phyloP scores from a whole-genome alignment of 2,113 vertebrate species.

The Puma concolor region DNA sequence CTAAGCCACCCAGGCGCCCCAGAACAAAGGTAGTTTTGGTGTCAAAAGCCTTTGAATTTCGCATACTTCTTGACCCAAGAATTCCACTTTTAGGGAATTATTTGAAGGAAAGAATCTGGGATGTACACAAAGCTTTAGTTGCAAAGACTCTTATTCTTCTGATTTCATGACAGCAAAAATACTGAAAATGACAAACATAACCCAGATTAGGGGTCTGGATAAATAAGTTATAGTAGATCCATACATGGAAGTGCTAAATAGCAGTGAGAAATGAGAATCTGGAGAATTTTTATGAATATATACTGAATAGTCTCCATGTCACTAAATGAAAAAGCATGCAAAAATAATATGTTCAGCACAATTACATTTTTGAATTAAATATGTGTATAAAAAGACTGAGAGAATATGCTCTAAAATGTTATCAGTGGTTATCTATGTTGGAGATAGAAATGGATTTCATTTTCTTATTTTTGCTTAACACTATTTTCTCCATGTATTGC shows the following conservation, averaged over 20 bases:
- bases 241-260: conserved; percentile 32
- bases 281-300: conserved; percentile 53
- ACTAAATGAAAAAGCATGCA: conserved; percentile 41
- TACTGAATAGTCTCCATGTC: conserved; percentile 42
- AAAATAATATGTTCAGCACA: conserved; percentile 51
- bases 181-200: conserved; percentile 38
- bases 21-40: not conserved
- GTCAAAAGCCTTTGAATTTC: conserved; percentile 32
- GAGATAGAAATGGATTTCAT: conserved; percentile 16
- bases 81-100: not conserved
- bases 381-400: not conserved
- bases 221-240: conserved; percentile 48
- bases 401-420: conserved; percentile 32
- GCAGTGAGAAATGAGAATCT: conserved; percentile 36
- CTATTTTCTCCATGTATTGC: conserved; percentile 41
- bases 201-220: conserved; percentile 39
- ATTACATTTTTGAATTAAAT: conserved; percentile 61
- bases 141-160: conserved; percentile 5
- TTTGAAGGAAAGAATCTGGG: conserved; percentile 21
- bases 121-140: not conserved
- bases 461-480: conserved; percentile 59
- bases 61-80: not conserved
- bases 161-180: conserved; percentile 48
- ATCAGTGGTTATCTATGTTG: conserved; percentile 36
- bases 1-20: too few species aligned